Base-by-base conservation (phyloP, 2,888 invertebrate species). In the Sinelater perroti region DNA sequence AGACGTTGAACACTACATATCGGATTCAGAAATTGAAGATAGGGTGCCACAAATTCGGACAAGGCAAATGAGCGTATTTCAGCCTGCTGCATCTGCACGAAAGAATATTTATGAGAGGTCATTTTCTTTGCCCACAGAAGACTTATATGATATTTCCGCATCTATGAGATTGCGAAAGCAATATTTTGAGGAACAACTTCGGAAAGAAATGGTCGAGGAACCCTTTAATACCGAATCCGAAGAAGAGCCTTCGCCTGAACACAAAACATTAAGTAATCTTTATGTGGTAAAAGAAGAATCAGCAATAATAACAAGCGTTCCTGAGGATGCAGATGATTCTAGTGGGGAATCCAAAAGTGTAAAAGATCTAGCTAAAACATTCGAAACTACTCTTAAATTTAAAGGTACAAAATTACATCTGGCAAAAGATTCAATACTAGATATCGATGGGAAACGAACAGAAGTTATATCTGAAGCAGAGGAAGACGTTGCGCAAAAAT, bases 161-260 rank as follows among this genome's bases (percentile, higher is more conserved):
- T 79, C 80, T 62, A 80, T 80, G 31, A 80, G 81, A 54, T 78
- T 82, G 33, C 81, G 83, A 57, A 85, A 85, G 47, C 80, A 82
- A 59, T 83, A 82, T 53, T 85, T 84, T 65, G 85, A 85, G 70
- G 82, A 83, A 63, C 84, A 85, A 67, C 83, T 85, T 52, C 82
- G 82, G 65, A 83, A 81, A 60, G 85, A 85, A 65, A 79, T 83
- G 75, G 80, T 81, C n/a, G 80, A 80, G 59, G 81, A 81, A 64
- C 80, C 81, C 63, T 67, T 81, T 3, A 78, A 79, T 67, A 75
- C 77, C 18, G 80, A 81, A 68, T 71, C 78, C 26, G 81, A 81
- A 69, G 80, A 80, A 68, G 78, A 79, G 56, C 73, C 77, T 6
- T 77, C 78, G 0, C 81, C 80, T 2, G 82, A 82, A 69, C 75